Evolutionary conservation across 2,113 vertebrate genomes (phyloP), one percentile per base, ranked within the genome.

Genomic region (Muntiacus muntjak): DNA sequence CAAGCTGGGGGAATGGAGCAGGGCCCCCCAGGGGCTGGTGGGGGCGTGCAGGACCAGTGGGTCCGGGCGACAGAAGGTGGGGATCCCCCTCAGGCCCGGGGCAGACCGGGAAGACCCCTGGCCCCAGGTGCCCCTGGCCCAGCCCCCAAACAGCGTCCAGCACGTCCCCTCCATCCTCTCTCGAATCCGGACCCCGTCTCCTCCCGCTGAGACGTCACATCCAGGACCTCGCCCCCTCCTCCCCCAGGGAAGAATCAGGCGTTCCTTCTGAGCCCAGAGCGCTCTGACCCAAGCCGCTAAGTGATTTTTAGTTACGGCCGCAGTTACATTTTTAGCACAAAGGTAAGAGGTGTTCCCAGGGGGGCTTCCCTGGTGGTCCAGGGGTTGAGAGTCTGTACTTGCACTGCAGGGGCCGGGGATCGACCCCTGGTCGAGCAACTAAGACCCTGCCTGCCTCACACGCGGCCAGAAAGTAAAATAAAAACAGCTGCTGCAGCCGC

Each of bases 21-120:
- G 21, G 82, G 57, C 28, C 40, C 12, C n/a, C 28, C 40, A 7
- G 2, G 78, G 50, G 7, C 76, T 67, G 33, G 21, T 36, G 36
- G 43, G 36, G 57, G 6, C 5, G 1, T 30, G 36, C 1, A 6
- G 36, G 50, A 40, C 47, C 10, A 1, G 67, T 30, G 92, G 23
- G 9, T 11, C 23, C 0, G 16, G 76, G 76, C 11, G 14, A 30
- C 30, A 16, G 57, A 25, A 0, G 1, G 23, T 14, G 2, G 40
- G 74, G 58, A 8, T 17, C 5, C 17, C 9, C 28, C 47, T 30
- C 3, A 1, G 78, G 78, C 47, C 15, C 5, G 0, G 0, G 30
- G 45, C 47, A 45, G 33, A 13, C 57, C 3, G 10, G 60, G 60
- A 57, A 10, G 5, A 16, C 43, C 47, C 74, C 16, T 10, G 8